Evolutionary conservation across 1,140 invertebrate species (phyloP).

Genomic region (Neuroterus valhalla): DNA sequence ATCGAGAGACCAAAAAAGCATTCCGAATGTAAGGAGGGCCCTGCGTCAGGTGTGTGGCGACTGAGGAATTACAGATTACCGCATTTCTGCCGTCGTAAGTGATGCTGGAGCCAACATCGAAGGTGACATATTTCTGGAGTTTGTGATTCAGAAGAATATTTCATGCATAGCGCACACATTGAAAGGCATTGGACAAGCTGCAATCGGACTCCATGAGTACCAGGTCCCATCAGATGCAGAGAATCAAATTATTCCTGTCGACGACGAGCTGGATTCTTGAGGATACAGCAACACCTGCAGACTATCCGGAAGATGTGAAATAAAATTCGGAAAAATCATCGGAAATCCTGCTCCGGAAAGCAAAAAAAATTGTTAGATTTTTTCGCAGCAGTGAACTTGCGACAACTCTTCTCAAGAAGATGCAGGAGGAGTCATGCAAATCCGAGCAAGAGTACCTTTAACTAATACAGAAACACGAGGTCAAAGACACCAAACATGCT

Average conservation of each 20-base stretch:
- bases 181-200: slow-evolving; percentile 26
- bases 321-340: no score
- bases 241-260: no score
- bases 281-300: no score
- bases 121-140: slow-evolving; percentile 33
- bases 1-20: slow-evolving; percentile 2
- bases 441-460: not conserved
- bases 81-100: no score
- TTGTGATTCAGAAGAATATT: slow-evolving; percentile 26
- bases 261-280: no score
- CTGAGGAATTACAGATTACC: slow-evolving; percentile 20
- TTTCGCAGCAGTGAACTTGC: not conserved
- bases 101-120: slow-evolving; percentile 38
- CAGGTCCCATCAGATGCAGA: no score
- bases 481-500: not conserved
- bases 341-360: no score
- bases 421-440: not conserved
- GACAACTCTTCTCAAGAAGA: not conserved
- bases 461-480: slow-evolving; percentile 29
- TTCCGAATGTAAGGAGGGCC: slow-evolving; percentile 13
- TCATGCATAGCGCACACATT: slow-evolving; percentile 22
- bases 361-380: no score
- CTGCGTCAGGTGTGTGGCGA: slow-evolving; percentile 10
- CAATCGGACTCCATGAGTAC: no score
- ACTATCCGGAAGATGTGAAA: no score